phyloP scores from a whole-genome alignment of 2,797 vertebrate species.

The Anniella stebbinsi region DNA sequence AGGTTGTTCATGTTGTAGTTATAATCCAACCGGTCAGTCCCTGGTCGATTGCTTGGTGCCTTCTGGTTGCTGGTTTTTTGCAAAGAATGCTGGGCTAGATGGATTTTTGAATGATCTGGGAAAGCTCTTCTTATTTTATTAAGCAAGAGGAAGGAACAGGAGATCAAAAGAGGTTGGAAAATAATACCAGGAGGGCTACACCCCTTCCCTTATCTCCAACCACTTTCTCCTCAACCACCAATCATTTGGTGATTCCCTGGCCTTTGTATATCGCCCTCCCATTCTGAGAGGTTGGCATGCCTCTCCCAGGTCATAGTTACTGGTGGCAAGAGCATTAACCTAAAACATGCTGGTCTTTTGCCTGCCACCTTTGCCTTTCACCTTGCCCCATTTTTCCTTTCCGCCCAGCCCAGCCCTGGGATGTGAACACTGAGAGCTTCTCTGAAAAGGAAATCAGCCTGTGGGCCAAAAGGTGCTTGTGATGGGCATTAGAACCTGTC shows the following conservation, averaged over 20 bases:
- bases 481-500: no score
- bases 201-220: neutral
- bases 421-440: no score
- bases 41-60: neutral
- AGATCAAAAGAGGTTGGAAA: neutral
- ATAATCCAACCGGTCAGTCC: neutral
- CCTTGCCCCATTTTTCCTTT: neutral
- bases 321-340: no score
- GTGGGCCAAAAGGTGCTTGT: no score
- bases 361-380: no score
- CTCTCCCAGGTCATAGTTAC: no score
- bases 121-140: neutral
- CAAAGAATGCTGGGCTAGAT: neutral
- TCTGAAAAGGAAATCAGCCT: no score
- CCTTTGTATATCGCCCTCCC: no score
- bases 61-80: neutral
- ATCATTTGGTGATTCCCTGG: no score
- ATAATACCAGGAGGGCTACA: neutral
- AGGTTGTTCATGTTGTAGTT: neutral
- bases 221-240: neutral
- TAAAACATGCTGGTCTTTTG: no score
- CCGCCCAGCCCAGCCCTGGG: no score
- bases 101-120: neutral
- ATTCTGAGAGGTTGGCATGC: no score
- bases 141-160: neutral